Conservation (phyloP, 2,888 invertebrate species). For the Tanytarsus gracilentus region DNA sequence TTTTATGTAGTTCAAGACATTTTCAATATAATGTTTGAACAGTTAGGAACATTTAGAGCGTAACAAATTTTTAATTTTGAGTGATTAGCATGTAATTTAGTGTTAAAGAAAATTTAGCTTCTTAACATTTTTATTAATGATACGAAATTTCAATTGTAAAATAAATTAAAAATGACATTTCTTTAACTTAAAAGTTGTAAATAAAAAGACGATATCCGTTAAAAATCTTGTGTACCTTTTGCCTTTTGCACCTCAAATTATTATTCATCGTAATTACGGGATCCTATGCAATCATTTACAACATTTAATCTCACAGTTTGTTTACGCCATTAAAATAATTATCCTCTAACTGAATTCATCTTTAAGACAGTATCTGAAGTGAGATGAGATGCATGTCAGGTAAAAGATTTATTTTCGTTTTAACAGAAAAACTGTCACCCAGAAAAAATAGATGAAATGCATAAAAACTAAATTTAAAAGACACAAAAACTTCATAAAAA, state of each 20-base stretch:
- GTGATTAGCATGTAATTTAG: constrained; percentile 14
- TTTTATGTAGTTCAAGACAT: too few species aligned
- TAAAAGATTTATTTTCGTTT: not conserved
- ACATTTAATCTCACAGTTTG: constrained; percentile 25
- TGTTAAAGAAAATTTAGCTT: too few species aligned
- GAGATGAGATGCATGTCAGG: not conserved
- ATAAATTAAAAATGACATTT: not conserved
- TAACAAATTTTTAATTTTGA: constrained; percentile 3
- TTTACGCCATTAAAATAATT: constrained; percentile 27
- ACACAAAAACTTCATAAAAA: not conserved
- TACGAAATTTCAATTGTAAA: not conserved
- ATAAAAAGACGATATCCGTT: not conserved
- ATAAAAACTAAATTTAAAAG: not conserved
- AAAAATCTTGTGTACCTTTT: not conserved
- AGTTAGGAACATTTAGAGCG: constrained; percentile 11
- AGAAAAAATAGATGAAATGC: not conserved
- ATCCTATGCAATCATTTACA: constrained; percentile 23
- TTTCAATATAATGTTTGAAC: too few species aligned
- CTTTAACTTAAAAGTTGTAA: not conserved
- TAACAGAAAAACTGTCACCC: not conserved
- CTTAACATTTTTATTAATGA: not conserved
- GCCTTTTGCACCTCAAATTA: not conserved
- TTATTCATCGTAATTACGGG: constrained; percentile 14
- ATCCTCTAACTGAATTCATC: constrained; percentile 21
- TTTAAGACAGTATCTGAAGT: not conserved